Base-by-base conservation (phyloP, 2,888 invertebrate genomes). In the Apotomis turbidana region DNA sequence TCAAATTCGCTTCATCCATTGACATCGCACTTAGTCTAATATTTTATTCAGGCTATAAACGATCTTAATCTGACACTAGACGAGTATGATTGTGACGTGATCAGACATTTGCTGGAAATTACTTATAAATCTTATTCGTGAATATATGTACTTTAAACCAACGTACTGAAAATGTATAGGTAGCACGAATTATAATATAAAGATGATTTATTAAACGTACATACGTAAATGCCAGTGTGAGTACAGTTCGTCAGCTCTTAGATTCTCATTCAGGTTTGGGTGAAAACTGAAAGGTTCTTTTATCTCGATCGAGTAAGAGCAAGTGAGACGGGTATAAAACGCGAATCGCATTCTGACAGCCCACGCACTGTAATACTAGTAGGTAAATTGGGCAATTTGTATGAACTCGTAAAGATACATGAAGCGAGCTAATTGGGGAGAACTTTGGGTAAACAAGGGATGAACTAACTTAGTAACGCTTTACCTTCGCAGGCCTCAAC, bases 21-120 rank as follows among this genome's bases (percentile, higher is more conserved):
- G 62, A 15, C 55, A 13, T 57, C n/a, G 41, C 63, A 63, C 63
- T 70, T 70, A 58, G 63, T 63, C 51, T 27, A 15, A 59, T 68
- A 44, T 12, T 41, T 55, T 63, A 70, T 63, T 70, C 70, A 64
- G 27, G 41, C 15, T 12, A 13, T 9, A 52, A 54, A 9, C 58
- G 10, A 49, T 51, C 41, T 54, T 15, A 49, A 55, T 49, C 62
- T 62, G 46, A 62, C 49, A 62, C 13, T 8, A 62, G 13, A 69
- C 15, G 38, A 46, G 44, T 60, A 49, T 41, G 12, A 13, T 41
- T 13, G 62, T 15, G 51, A 52, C 15, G 15, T 10, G 38, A 27
- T 60, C 41, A 12, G 41, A 41, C 9, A 60, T 44, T 67, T 58
- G 5, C 13, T 5, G 49, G n/a, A 51, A 58, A 10, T 13, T 3